Evolutionary conservation across 2,888 invertebrate species (phyloP).

Genomic region (Drosophila neutralis): DNA sequence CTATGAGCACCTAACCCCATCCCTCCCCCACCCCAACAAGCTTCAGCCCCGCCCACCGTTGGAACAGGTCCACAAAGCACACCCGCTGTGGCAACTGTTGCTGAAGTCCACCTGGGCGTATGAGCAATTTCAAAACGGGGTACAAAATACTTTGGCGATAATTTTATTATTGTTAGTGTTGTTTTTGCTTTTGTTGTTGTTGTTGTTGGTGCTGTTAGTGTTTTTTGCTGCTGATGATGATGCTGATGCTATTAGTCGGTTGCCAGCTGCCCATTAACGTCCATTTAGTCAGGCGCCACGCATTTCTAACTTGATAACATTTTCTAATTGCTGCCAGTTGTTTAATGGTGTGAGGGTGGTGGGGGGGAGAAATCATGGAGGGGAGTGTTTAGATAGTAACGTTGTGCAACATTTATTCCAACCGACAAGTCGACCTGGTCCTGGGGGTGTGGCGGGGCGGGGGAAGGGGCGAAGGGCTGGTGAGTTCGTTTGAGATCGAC

Average conservation of each 20-base stretch:
- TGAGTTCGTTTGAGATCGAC: slow-evolving; percentile 16
- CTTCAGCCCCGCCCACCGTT: background rate
- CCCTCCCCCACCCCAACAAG: background rate
- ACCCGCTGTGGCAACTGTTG: background rate
- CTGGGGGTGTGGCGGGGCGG: background rate
- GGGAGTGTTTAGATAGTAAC: background rate
- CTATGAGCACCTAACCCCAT: background rate
- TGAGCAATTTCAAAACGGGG: slow-evolving; percentile 69
- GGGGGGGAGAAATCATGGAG: background rate
- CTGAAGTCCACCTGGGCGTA: slow-evolving; percentile 69
- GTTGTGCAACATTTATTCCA: slow-evolving; percentile 65
- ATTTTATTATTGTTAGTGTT: slow-evolving; percentile 71
- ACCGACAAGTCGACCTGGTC: slow-evolving; percentile 53
- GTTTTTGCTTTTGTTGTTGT: slow-evolving; percentile 30
- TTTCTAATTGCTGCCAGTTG: slow-evolving; percentile 78
- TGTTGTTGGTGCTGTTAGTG: slow-evolving; percentile 21
- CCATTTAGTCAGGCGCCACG: slow-evolving; percentile 78
- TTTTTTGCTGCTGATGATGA: slow-evolving; percentile 36
- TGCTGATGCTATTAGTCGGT: slow-evolving; percentile 74
- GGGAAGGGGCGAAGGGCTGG: background rate
- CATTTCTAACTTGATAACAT: slow-evolving; percentile 78
- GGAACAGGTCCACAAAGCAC: background rate
- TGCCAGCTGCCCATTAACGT: slow-evolving; percentile 79
- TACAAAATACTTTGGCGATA: slow-evolving; percentile 53
- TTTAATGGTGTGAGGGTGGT: slow-evolving; percentile 10